These are phyloP conservation scores for Parascotia fuliginaria DNA, from an alignment of 2,888 invertebrate species.

Conservation along the genomic window DNA sequence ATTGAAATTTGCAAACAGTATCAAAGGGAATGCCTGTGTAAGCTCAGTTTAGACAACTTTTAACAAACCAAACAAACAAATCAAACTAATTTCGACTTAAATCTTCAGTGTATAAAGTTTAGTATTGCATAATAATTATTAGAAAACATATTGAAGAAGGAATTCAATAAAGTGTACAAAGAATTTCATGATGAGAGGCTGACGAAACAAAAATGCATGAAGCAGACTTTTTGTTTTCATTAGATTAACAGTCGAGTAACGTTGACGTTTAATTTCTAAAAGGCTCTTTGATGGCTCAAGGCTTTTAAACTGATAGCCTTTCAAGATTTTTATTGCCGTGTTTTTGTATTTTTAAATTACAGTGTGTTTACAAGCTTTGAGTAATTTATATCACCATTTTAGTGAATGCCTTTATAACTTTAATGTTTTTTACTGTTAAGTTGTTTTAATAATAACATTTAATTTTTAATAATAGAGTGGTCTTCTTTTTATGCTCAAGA, in stretches of 20 bases:
- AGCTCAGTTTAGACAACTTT: slow-evolving; percentile 24
- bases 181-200: slow-evolving; percentile 29
- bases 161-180: slow-evolving; percentile 34
- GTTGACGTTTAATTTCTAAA: neutral
- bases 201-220: slow-evolving; percentile 22
- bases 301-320: too few species aligned
- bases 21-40: slow-evolving; percentile 34
- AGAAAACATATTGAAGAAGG: slow-evolving; percentile 22
- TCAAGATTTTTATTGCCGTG: too few species aligned
- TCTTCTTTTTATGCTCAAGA: too few species aligned
- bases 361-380: too few species aligned
- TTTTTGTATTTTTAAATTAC: too few species aligned
- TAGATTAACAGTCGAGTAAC: neutral
- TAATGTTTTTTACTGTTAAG: too few species aligned
- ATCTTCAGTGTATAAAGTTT: neutral
- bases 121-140: neutral
- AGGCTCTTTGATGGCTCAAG: too few species aligned
- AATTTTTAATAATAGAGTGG: too few species aligned
- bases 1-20: slow-evolving; percentile 38
- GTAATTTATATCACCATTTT: too few species aligned
- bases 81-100: slow-evolving; percentile 3
- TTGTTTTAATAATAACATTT: too few species aligned
- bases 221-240: neutral
- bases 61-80: neutral
- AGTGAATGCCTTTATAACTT: too few species aligned